Percentiles rank a stretch among this genome's conserved stretches.
These are phyloP conservation scores for Papilio elwesi DNA, from an alignment of 2,888 invertebrate genomes.

Conservation along the genomic window DNA sequence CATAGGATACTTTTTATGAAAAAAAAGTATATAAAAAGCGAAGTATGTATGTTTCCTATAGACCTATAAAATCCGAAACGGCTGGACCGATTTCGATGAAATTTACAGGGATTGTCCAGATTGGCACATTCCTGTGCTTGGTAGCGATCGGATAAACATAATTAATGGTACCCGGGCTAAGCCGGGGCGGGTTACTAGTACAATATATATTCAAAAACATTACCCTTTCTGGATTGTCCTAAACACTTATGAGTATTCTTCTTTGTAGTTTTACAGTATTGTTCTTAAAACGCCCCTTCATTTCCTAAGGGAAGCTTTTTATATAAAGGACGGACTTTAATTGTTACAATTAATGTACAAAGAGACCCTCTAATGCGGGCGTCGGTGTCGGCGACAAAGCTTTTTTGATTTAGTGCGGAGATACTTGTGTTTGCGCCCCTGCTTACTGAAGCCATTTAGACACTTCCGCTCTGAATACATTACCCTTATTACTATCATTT, in stretches of 20 bases:
- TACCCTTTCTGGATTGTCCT: background rate
- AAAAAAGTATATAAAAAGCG: too few relatives aligned
- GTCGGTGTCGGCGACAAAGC: slow-evolving; percentile 34
- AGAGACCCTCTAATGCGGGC: slow-evolving; percentile 34
- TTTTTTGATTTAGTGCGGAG: slow-evolving; percentile 38
- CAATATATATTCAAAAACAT: background rate
- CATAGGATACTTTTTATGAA: too few relatives aligned
- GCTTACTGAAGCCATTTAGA: slow-evolving; percentile 29
- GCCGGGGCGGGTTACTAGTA: too few relatives aligned
- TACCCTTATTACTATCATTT: slow-evolving; percentile 13
- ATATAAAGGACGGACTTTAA: slow-evolving; percentile 28
- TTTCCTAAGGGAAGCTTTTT: slow-evolving; percentile 19
- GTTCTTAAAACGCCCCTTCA: slow-evolving; percentile 19
- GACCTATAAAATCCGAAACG: too few relatives aligned
- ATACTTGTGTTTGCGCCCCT: slow-evolving; percentile 31
- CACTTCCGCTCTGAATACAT: slow-evolving; percentile 19
- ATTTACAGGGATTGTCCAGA: too few relatives aligned
- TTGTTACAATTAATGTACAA: slow-evolving; percentile 37
- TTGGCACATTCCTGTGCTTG: too few relatives aligned
- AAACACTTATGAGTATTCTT: background rate
- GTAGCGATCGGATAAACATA: too few relatives aligned
- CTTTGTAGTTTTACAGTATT: slow-evolving; percentile 6
- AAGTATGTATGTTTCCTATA: too few relatives aligned
- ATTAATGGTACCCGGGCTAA: too few relatives aligned
- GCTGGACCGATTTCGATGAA: too few relatives aligned